These are phyloP conservation scores for Tarsius wallacei DNA, from an alignment of 2,797 vertebrate species.

Conservation along the genomic window DNA sequence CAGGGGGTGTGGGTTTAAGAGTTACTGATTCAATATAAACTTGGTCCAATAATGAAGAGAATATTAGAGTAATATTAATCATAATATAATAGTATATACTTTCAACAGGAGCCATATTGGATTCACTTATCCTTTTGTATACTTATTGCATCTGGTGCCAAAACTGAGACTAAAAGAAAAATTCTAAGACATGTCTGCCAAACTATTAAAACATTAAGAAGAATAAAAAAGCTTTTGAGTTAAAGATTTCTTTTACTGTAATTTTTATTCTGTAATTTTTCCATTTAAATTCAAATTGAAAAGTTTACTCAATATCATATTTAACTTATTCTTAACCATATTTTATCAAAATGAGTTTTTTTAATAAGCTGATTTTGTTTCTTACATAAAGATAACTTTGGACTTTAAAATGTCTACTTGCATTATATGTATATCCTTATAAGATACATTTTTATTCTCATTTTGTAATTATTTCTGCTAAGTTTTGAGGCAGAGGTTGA, in stretches of 20 bases:
- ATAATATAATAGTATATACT: not conserved
- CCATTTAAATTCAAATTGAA: constrained; percentile 13
- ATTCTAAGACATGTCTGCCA: not conserved
- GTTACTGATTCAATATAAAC: not conserved
- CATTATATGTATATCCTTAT: not conserved
- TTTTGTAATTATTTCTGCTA: constrained; percentile 33
- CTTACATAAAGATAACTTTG: not conserved
- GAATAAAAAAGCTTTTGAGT: not conserved
- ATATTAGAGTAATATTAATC: not conserved
- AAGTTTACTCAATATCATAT: not conserved
- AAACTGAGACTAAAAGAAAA: constrained; percentile 5
- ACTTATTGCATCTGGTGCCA: not conserved
- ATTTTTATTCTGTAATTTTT: constrained; percentile 25
- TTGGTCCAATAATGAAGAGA: not conserved
- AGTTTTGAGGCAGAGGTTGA: not conserved
- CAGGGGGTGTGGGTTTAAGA: not conserved
- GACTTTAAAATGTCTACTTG: not conserved
- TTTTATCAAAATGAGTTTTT: constrained; percentile 14
- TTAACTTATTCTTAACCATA: constrained; percentile 33
- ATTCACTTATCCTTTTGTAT: not conserved
- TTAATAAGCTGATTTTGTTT: not conserved
- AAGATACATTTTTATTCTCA: constrained; percentile 12
- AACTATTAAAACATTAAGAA: not conserved
- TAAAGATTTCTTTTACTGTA: not conserved
- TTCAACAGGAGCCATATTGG: not conserved